Conservation (phyloP, 2,113 vertebrate genomes). For the Irena cyanogastra region DNA sequence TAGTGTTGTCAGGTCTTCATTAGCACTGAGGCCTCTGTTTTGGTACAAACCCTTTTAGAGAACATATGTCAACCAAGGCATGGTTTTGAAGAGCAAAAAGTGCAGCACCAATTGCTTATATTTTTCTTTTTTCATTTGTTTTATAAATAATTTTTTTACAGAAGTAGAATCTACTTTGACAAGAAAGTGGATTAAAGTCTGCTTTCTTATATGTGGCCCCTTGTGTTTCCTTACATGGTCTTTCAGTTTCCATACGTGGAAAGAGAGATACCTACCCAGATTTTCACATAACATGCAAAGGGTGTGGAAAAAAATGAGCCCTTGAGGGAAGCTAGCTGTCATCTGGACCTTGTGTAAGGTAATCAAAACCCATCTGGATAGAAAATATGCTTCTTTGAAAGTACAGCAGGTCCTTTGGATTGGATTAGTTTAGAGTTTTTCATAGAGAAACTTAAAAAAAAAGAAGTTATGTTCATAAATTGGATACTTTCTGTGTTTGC, state of each 20-base stretch:
- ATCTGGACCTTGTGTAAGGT: neutral
- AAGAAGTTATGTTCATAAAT: neutral
- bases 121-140: neutral
- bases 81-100: neutral
- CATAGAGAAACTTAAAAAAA: neutral
- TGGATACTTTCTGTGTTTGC: neutral
- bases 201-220: neutral
- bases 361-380: neutral
- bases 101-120: neutral
- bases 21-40: neutral
- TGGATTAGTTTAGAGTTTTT: neutral
- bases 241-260: neutral
- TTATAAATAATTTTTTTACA: neutral
- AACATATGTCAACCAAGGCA: neutral
- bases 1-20: neutral
- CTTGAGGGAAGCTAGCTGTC: neutral
- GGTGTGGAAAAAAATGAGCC: neutral
- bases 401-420: neutral
- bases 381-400: neutral
- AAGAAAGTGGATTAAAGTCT: neutral
- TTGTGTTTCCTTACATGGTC: neutral
- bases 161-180: neutral
- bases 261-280: neutral
- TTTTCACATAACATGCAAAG: neutral
- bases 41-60: neutral